Conservation (phyloP, 2,888 invertebrate genomes). For the Machimus atricapillus region DNA sequence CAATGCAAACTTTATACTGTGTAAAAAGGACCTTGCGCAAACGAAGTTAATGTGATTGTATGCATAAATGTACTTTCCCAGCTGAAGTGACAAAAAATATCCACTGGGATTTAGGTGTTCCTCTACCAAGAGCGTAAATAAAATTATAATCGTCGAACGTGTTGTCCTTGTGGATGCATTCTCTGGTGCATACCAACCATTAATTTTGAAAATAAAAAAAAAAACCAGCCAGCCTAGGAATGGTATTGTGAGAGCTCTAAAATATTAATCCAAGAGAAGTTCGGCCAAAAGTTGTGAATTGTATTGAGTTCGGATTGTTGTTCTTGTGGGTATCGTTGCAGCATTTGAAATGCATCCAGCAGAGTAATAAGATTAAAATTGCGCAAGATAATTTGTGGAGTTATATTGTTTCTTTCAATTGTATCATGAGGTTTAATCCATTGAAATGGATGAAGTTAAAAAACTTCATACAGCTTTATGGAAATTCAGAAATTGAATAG, state of each 20-base stretch:
- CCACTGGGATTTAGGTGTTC: background rate
- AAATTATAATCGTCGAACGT: background rate
- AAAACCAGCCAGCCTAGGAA: background rate
- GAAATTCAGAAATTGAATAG: too few relatives aligned
- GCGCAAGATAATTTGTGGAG: background rate
- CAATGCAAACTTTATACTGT: background rate
- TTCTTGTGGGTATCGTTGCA: background rate
- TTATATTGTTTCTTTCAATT: background rate
- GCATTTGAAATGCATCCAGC: background rate
- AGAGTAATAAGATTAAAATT: background rate
- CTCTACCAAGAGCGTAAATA: background rate
- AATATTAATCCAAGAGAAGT: background rate
- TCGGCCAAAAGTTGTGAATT: background rate
- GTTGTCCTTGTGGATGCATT: background rate
- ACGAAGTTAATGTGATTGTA: background rate
- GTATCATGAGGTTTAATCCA: background rate
- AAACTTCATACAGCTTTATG: too few relatives aligned
- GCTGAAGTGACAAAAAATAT: background rate
- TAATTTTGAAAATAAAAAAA: background rate
- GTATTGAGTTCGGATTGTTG: background rate
- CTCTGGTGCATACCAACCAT: background rate
- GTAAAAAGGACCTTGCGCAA: background rate
- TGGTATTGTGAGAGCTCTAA: background rate
- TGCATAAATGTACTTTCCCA: background rate
- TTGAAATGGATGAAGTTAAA: too few relatives aligned